phyloP scores from a whole-genome alignment of 2,888 invertebrate species.

The Coelinius sp. region DNA sequence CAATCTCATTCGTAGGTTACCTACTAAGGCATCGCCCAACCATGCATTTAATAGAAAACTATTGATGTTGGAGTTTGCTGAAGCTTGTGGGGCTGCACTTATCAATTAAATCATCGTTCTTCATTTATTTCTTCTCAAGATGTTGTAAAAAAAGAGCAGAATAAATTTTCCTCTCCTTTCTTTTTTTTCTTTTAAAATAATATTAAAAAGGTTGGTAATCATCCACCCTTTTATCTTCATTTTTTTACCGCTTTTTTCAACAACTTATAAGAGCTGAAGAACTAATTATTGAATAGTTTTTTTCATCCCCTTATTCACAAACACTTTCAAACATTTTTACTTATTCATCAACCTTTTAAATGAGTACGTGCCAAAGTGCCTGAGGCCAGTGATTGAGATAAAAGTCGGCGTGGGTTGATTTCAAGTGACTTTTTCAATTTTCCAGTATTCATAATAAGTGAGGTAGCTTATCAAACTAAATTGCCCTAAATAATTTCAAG shows the following conservation, averaged over 20 bases:
- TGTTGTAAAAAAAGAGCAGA: neutral
- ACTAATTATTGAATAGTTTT: neutral
- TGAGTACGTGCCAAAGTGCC: neutral
- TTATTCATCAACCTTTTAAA: neutral
- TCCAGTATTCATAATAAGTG: neutral
- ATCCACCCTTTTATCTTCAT: neutral
- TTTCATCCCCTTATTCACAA: neutral
- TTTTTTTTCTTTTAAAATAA: neutral
- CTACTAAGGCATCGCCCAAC: constrained; percentile 31
- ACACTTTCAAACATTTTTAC: neutral
- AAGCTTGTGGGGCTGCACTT: constrained; percentile 1
- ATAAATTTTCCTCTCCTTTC: too few species aligned
- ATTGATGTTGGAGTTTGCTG: constrained; percentile 11
- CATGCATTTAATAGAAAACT: constrained; percentile 28
- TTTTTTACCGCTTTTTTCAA: neutral
- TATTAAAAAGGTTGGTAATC: neutral
- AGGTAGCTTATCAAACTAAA: neutral
- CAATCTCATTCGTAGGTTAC: constrained; percentile 31
- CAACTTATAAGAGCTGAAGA: neutral
- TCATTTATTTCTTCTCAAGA: neutral
- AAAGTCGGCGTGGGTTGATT: neutral
- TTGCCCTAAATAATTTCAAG: neutral
- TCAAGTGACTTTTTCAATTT: neutral
- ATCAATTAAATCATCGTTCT: neutral
- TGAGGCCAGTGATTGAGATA: neutral